Conservation (phyloP, 2,113 vertebrate species). For the Corythornis cristatus region DNA sequence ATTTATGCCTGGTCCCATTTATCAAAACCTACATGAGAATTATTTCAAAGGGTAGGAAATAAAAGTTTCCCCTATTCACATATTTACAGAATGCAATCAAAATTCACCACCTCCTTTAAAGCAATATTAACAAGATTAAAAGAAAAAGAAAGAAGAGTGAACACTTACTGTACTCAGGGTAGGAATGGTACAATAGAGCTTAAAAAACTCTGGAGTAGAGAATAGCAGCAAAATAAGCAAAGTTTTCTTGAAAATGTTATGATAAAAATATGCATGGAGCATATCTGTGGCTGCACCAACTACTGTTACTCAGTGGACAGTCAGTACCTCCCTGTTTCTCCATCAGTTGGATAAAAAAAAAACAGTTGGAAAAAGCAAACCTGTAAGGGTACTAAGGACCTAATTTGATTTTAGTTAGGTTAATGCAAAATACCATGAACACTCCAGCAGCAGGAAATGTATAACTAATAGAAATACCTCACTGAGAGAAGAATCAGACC, state of each 20-base stretch:
- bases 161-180: neutral
- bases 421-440: neutral
- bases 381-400: neutral
- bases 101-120: neutral
- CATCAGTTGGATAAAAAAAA: neutral
- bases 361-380: neutral
- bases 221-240: neutral
- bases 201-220: neutral
- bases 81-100: conserved; percentile 15
- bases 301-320: neutral
- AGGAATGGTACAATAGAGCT: neutral
- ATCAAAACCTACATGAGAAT: neutral
- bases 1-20: neutral
- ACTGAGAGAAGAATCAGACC: neutral
- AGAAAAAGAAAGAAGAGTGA: neutral
- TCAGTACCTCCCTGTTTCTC: neutral
- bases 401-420: neutral
- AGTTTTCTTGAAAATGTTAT: neutral
- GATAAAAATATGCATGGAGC: neutral
- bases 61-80: neutral
- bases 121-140: neutral
- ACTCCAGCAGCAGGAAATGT: neutral
- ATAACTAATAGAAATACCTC: neutral
- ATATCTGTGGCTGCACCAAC: neutral
- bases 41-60: conserved; percentile 8